Evolutionary conservation across 2,888 invertebrate species (phyloP).

Genomic region (Platerodrilus igneus): DNA sequence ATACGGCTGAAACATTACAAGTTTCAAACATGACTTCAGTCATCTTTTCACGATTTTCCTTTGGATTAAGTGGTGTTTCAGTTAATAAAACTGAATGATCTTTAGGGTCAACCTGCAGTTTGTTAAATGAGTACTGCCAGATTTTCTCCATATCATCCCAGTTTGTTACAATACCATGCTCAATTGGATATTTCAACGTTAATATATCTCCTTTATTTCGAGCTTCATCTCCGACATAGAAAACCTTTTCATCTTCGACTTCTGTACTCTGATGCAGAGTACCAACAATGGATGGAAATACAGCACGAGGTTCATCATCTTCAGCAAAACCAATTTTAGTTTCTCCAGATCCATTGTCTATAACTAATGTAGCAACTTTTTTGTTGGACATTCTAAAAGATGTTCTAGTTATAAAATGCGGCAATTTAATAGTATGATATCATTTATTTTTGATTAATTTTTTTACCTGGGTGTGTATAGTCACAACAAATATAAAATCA

Average conservation of each 20-base stretch:
- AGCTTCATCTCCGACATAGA: conserved; percentile 94
- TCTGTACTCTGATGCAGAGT: conserved; percentile 90
- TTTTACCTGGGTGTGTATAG: too few relatives aligned
- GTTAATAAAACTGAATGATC: conserved; percentile 85
- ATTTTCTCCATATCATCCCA: conserved; percentile 99
- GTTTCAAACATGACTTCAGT: conserved; percentile 92
- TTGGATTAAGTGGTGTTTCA: conserved; percentile 84
- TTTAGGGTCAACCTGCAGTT: conserved; percentile 91
- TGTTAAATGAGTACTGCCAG: conserved; percentile 99
- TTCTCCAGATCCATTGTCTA: conserved; percentile 97
- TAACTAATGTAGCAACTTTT: conserved; percentile 88
- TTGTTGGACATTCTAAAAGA: conserved; percentile 77
- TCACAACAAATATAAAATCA: too few relatives aligned
- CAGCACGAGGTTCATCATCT: conserved; percentile 91
- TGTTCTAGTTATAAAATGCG: conserved; percentile 37
- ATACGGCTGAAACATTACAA: conserved; percentile 91
- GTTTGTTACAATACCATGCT: conserved; percentile 96
- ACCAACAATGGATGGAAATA: conserved; percentile 94
- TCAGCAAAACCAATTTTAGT: conserved; percentile 97
- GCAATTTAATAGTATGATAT: too few relatives aligned
- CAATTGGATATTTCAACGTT: conserved; percentile 93
- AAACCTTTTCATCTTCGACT: conserved; percentile 97
- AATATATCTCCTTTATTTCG: conserved; percentile 95
- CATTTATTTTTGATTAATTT: too few relatives aligned
- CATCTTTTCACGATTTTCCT: conserved; percentile 87